Evolutionary conservation across 64 coral and sea anemone species (phyloP).

Genomic region (Pocillopora damicornis): DNA sequence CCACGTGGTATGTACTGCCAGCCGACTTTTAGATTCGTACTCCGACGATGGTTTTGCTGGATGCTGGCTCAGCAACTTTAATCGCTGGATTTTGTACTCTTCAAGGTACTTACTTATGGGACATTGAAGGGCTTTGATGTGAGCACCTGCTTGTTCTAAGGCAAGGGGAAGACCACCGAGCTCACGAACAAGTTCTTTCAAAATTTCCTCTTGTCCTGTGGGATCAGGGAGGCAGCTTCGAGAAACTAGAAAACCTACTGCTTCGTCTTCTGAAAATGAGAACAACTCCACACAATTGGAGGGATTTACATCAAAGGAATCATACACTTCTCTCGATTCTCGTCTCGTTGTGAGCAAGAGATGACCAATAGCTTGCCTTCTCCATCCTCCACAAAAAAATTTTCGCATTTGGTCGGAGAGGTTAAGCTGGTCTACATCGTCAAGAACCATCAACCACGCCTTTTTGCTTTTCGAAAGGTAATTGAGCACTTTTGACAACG

Average conservation of each 20-base stretch:
- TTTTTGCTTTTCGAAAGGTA: neutral
- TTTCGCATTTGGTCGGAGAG: neutral
- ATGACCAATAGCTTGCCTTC: neutral
- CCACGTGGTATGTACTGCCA: conserved; percentile 60
- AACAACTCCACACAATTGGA: neutral
- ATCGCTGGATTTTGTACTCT: neutral
- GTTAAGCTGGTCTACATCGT: neutral
- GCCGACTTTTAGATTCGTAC: conserved; percentile 34
- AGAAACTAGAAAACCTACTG: neutral
- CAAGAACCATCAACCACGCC: neutral
- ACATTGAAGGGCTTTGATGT: conserved; percentile 33
- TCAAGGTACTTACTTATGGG: neutral
- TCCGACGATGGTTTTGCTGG: neutral
- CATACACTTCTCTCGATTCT: neutral
- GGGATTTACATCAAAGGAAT: neutral
- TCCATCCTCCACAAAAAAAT: neutral
- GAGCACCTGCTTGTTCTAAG: conserved; percentile 54
- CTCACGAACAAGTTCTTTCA: neutral
- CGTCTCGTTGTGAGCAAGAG: neutral
- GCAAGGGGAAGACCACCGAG: conserved; percentile 53
- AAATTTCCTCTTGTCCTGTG: neutral
- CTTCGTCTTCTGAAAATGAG: neutral
- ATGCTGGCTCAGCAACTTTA: conserved; percentile 22
- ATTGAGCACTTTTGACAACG: neutral
- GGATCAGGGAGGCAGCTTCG: neutral